Evolutionary conservation across 2,113 vertebrate species (phyloP).

Genomic region (Dicerorhinus sumatrensis): DNA sequence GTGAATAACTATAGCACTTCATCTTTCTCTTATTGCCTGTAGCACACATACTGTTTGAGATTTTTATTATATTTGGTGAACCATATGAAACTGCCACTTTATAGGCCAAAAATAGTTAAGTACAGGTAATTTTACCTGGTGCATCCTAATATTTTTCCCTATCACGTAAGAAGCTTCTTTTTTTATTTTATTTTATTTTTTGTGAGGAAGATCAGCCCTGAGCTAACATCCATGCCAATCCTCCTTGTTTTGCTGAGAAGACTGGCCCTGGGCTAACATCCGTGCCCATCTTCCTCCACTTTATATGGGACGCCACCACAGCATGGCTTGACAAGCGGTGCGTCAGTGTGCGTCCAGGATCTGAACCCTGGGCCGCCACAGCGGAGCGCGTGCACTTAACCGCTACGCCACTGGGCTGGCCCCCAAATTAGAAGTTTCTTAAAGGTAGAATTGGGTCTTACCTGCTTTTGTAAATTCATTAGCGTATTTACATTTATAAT

Average conservation of each 20-base stretch:
- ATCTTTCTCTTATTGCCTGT: neutral
- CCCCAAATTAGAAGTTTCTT: neutral
- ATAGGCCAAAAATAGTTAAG: neutral
- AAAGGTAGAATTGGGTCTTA: neutral
- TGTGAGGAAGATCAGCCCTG: no score
- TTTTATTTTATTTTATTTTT: no score
- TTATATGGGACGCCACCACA: no score
- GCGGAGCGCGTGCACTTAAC: no score
- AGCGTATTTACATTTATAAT: neutral
- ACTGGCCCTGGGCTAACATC: no score
- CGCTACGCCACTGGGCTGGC: no score
- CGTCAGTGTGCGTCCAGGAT: no score
- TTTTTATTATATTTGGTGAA: neutral
- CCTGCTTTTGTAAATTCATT: neutral
- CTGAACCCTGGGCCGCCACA: no score
- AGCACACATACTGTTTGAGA: neutral
- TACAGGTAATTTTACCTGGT: neutral
- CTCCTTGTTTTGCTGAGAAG: no score
- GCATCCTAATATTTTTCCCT: neutral
- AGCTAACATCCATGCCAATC: no score
- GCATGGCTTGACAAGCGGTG: no score
- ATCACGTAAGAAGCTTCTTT: neutral
- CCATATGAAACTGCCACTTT: neutral
- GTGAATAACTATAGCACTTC: neutral
- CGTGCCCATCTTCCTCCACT: no score